These are phyloP conservation scores for Uropetala carovei DNA, from an alignment of 2,888 invertebrate species.

Conservation along the genomic window DNA sequence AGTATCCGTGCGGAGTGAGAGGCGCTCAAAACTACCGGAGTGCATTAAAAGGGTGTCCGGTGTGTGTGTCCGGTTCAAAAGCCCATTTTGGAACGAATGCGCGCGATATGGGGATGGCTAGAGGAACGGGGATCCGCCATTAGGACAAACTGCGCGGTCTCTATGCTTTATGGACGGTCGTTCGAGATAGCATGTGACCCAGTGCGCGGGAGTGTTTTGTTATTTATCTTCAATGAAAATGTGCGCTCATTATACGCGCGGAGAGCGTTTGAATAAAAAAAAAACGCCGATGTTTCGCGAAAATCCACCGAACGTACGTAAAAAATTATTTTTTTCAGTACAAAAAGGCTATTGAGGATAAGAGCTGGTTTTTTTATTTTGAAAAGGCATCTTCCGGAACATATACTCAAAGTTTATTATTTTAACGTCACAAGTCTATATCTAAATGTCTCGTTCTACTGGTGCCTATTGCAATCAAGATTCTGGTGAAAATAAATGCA, in stretches of 20 bases:
- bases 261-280: background rate
- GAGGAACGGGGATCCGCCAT: background rate
- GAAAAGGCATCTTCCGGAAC: too few species aligned
- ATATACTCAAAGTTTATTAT: too few species aligned
- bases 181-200: background rate
- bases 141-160: background rate
- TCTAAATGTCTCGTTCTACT: too few species aligned
- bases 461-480: too few species aligned
- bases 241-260: background rate
- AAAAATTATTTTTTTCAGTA: background rate
- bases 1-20: slow-evolving; percentile 1
- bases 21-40: slow-evolving; percentile 36
- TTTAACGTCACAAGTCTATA: too few species aligned
- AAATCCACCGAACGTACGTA: background rate
- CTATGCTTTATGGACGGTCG: slow-evolving; percentile 1
- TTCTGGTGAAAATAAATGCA: too few species aligned
- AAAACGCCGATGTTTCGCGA: background rate
- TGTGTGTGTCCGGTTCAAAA: slow-evolving; percentile 8
- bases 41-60: slow-evolving; percentile 36
- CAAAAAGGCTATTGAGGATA: background rate
- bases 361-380: background rate
- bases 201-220: background rate
- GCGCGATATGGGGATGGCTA: background rate
- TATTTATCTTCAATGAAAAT: background rate
- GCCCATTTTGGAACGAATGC: background rate